A percentile compares a stretch with the other conserved stretches of the same genome.
These are phyloP conservation scores for Pseudonaja textilis DNA, from an alignment of 2,113 vertebrate species.

Conservation along the genomic window DNA sequence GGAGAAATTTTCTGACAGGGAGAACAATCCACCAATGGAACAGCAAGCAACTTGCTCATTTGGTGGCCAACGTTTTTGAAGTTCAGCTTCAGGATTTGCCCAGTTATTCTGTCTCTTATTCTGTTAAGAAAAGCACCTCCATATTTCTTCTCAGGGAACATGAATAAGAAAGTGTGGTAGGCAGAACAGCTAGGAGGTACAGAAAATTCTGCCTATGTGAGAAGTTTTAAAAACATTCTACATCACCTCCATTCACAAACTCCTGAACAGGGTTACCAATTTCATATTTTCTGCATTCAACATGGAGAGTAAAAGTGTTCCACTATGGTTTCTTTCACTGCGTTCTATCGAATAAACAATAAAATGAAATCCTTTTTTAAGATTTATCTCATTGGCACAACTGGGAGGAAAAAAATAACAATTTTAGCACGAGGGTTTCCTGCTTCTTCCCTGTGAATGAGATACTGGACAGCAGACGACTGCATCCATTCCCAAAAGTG, in stretches of 20 bases:
- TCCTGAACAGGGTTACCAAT: not conserved
- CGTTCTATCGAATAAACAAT: not conserved
- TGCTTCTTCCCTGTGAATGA: slow-evolving; percentile 21
- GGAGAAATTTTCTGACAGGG: no score
- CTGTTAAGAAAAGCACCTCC: not conserved
- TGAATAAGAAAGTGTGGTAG: not conserved
- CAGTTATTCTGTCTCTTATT: no score
- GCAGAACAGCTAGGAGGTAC: not conserved
- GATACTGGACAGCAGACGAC: slow-evolving; percentile 41
- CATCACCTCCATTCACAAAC: no score
- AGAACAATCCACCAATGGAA: no score
- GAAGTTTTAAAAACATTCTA: no score
- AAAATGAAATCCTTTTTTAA: not conserved
- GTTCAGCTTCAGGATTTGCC: no score
- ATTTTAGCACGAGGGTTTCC: slow-evolving; percentile 6
- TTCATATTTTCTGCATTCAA: not conserved
- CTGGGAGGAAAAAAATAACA: slow-evolving; percentile 6
- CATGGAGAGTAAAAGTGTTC: not conserved
- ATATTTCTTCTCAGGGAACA: not conserved
- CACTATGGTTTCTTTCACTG: not conserved
- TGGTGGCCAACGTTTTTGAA: no score
- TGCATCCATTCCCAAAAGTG: slow-evolving; percentile 53
- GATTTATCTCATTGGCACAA: slow-evolving; percentile 37
- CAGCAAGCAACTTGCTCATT: no score
- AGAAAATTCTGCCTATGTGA: not conserved